Evolutionary conservation across 92 coral and sea anemone species (phyloP).

Genomic region (Palythoa heliodiscus): DNA sequence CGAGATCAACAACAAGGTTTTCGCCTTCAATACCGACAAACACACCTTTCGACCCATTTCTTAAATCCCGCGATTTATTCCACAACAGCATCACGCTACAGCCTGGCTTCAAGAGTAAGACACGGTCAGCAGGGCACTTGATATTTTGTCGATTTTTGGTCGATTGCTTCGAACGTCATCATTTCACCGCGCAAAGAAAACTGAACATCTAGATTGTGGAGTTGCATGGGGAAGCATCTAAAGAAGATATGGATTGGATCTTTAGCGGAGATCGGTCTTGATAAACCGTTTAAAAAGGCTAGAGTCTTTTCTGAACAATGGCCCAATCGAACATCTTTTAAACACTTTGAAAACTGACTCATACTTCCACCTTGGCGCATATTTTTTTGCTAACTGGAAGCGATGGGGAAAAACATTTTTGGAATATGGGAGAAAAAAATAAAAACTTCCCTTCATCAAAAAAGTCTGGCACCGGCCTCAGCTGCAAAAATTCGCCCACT

Average conservation of each 20-base stretch:
- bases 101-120: conserved; percentile 32
- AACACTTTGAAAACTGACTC: conserved; percentile 30
- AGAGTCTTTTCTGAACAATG: conserved; percentile 41
- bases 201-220: conserved; percentile 50
- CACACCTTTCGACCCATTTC: conserved; percentile 29
- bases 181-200: conserved; percentile 54
- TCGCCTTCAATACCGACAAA: conserved; percentile 25
- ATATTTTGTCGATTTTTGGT: conserved; percentile 44
- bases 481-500: conserved; percentile 1
- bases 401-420: conserved; percentile 58
- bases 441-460: conserved; percentile 24
- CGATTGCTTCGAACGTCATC: conserved; percentile 57
- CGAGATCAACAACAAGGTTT: conserved; percentile 29
- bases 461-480: neutral
- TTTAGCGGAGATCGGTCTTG: conserved; percentile 52
- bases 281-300: conserved; percentile 22
- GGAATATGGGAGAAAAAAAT: conserved; percentile 5
- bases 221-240: conserved; percentile 58
- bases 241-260: conserved; percentile 56
- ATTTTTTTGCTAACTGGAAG: conserved; percentile 36
- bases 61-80: conserved; percentile 37
- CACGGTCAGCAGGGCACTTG: conserved; percentile 50
- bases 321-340: conserved; percentile 57
- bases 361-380: conserved; percentile 50
- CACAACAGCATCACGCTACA: conserved; percentile 30